Percentiles rank a stretch among this genome's conserved stretches.
Conservation (phyloP, 2,797 vertebrate species). For the Danio kyathit region DNA sequence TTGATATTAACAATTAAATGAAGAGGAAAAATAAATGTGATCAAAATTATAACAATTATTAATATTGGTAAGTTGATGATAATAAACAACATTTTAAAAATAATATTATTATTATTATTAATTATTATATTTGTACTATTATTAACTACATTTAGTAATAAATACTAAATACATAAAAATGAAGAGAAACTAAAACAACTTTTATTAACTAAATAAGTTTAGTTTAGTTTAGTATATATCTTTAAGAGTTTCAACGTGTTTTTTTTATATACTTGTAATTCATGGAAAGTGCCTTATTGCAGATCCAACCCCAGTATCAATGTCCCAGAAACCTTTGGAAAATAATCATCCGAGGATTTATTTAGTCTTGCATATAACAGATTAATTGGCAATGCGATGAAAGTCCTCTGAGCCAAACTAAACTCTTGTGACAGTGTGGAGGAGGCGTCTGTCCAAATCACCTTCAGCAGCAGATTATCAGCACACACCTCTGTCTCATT, state of each 20-base stretch:
- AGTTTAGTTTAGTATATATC: no score
- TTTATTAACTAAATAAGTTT: no score
- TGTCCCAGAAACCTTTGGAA: neutral
- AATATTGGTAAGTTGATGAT: no score
- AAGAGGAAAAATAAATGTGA: no score
- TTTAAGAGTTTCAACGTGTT: neutral
- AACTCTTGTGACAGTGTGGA: slow-evolving; percentile 20
- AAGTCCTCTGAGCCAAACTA: neutral
- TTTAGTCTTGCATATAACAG: slow-evolving; percentile 22
- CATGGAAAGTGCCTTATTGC: slow-evolving; percentile 11
- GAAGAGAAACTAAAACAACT: no score
- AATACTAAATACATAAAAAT: no score
- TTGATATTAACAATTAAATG: no score
- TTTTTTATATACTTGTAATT: neutral
- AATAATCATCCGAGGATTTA: slow-evolving; percentile 18
- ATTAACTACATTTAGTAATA: no score
- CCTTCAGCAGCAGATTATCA: slow-evolving; percentile 31
- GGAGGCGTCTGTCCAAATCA: slow-evolving; percentile 37
- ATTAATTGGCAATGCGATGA: slow-evolving; percentile 25
- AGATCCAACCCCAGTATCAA: neutral
- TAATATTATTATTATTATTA: no score
- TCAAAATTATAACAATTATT: no score
- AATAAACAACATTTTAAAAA: no score
- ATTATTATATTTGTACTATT: no score
- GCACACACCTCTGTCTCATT: slow-evolving; percentile 32